Evolutionary conservation across 2,113 vertebrate genomes (phyloP), one percentile per base, ranked within the genome.

Genomic region (Nannobrachium achirus): DNA sequence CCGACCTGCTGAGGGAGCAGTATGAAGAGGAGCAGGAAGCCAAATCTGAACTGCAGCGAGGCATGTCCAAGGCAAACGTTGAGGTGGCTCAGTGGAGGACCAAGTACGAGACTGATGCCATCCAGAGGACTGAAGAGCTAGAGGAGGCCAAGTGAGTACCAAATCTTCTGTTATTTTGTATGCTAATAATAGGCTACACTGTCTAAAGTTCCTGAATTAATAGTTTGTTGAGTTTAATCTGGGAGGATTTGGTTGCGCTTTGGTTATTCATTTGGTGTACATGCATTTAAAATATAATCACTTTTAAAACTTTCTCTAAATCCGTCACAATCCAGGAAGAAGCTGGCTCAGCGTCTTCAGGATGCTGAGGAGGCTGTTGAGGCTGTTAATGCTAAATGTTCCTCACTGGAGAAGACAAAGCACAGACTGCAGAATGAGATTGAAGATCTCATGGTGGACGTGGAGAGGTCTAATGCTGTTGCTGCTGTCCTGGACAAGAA

Each of bases 21-120:
- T 93, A 90, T 4, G 91, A 93, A 77, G 92, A 93, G 70, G 93
- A 93, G 79, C 87, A 81, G 0, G 93, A 94, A 57, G 90, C 92
- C 50, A 92, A 92, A 73, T 86, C 82, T 0, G 92, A 93, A 69
- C 81, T 93, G 0, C 94, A 95, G 66, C 91, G 93, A 0, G 0
- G 79, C 2, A 92, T 95, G 77, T 95, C 93, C 71, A 95, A 95
- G 85, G 93, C 93, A 67, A 95, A 95, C 79, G 87, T 92, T 0
- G 95, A 95, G 88, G 94, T 95, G 83, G 94, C 95, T 0, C 93
- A 95, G 84, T 96, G 95, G 95, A 94, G 95, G 77, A 96, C 94
- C 71, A 97, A 97, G 89, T 97, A 97, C 0, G 96, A 98, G 92
- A 98, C 96, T 0, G 96, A 98, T 1, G 96, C 95, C 85, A 97